Evolutionary conservation across 1,140 invertebrate genomes (phyloP), one percentile per base, ranked within the genome.

Genomic region (Zaprionus ghesquierei): DNA sequence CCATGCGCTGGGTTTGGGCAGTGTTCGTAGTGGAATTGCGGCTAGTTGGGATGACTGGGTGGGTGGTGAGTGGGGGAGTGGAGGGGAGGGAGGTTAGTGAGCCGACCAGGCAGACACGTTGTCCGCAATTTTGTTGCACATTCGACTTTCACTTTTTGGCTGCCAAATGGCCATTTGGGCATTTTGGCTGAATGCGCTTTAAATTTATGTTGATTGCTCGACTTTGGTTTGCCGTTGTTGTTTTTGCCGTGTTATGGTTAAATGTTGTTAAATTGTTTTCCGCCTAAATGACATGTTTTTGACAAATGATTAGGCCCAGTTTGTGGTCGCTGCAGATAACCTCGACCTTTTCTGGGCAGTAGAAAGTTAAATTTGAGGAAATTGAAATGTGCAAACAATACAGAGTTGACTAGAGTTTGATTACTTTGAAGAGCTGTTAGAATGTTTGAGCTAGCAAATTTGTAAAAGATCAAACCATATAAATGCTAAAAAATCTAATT

Each of bases 141-240:
- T 62, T 87, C 78, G 84, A 87, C 82, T 87, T 87, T 87, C 82
- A 87, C 82, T 87, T 87, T 87, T 87, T 38, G 49, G 62, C 68
- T 74, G 60, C 49, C 79, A 86, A 86, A 87, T 82, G 84, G 82
- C 68, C 79, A 87, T 87, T 86, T 87, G 81, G 78, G 49, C 79
- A 78, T 71, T 82, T 86, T 79, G 64, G 25, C 80, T 68, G 75
- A 76, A 65, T 79, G 79, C 46, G 80, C 80, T 77, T 84, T 80
- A 77, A 89, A 89, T 89, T 89, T 89, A 89, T 89, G 84, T 89
- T 89, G 84, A 89, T 89, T 89, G 84, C 69, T 69, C 69, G 59
- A 77, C 44, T 80, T 89, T 79, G 73, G 66, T 60, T 73, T 64
- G 58, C 15, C n/a, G n/a, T n/a, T n/a, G n/a, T n/a, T n/a, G n/a